phyloP scores from a whole-genome alignment of 2,888 invertebrate species.

The Caenorhabditis sp. region DNA sequence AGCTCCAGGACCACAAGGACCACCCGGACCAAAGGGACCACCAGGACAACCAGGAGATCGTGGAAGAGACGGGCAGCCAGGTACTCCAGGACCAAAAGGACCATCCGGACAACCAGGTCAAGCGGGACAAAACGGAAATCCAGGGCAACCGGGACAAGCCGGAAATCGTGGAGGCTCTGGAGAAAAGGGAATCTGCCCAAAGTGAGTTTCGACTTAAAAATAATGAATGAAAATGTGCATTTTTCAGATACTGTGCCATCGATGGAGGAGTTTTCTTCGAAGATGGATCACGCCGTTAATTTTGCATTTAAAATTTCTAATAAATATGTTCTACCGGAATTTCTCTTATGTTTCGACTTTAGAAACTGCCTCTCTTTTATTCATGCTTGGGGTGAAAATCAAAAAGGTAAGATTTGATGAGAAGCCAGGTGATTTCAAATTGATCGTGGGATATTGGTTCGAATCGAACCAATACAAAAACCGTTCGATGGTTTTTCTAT shows the following conservation, averaged over 20 bases:
- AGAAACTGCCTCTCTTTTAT: too few relatives aligned
- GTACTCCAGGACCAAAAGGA: conserved; percentile 17
- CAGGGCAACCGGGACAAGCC: background rate
- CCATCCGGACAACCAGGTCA: conserved; percentile 14
- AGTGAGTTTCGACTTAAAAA: background rate
- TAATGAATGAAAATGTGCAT: background rate
- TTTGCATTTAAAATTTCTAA: background rate
- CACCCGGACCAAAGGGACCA: conserved; percentile 28
- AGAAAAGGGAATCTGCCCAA: background rate
- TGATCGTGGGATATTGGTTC: too few relatives aligned
- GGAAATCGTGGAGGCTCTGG: background rate
- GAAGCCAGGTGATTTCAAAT: too few relatives aligned
- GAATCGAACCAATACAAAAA: too few relatives aligned
- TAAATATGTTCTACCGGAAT: too few relatives aligned
- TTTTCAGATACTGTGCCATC: background rate
- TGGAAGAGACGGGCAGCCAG: conserved; percentile 26
- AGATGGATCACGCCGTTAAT: background rate
- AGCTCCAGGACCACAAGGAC: conserved; percentile 42
- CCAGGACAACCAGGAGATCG: conserved; percentile 27
- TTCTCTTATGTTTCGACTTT: too few relatives aligned
- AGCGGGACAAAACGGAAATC: background rate
- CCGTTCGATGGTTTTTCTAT: too few relatives aligned
- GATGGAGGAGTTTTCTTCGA: background rate
- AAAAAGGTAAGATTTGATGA: too few relatives aligned
- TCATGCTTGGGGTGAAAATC: too few relatives aligned